Evolutionary conservation across 2,888 invertebrate genomes (phyloP), one percentile per base, ranked within the genome.

Genomic region (Chymomyza caudatula): DNA sequence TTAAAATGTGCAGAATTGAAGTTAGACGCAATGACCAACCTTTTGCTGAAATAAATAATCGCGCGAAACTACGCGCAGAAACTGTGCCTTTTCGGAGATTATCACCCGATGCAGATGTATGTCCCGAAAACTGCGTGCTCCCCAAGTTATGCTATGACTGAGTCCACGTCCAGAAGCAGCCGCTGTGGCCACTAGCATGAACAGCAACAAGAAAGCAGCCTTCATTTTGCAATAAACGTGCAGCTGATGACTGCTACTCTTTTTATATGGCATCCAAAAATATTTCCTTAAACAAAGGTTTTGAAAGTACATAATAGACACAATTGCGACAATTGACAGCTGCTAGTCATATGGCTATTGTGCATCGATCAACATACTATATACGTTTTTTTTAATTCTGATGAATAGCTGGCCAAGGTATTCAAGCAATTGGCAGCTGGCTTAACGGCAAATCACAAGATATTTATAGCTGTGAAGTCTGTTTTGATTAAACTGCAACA

Each of bases 61-160:
- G 1, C 66, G 74, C 1, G 77, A 65, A 0, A 80, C 76, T n/a
- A 78, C 62, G 0, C 84, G 73, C 63, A 84, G 4, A 3, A 80
- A 74, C 3, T 59, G 61, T 0, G 85, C 80, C 59, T 84, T 84
- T 15, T 74, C 68, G 2, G 63, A 70, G 8, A 85, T 52, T 11
- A 87, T 73, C 4, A 73, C 63, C 0, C 86, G 71, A 3, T 73
- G 61, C 23, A 87, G 19, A 54, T 74, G 85, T 23, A 47, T 58
- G 49, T 86, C 86, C 54, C 67, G 62, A 20, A 68, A 74, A 19
- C 47, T 15, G 3, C 87, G 77, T 3, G 63, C 58, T 11, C 87
- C 87, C 82, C 83, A 84, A 2, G 74, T 74, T 0, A 86, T 53
- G 57, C 79, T 76, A 29, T 87, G 80, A 42, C 77, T 85, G 0